Evolutionary conservation across 2,797 vertebrate species (phyloP).

Genomic region (Onychomys leucogaster): DNA sequence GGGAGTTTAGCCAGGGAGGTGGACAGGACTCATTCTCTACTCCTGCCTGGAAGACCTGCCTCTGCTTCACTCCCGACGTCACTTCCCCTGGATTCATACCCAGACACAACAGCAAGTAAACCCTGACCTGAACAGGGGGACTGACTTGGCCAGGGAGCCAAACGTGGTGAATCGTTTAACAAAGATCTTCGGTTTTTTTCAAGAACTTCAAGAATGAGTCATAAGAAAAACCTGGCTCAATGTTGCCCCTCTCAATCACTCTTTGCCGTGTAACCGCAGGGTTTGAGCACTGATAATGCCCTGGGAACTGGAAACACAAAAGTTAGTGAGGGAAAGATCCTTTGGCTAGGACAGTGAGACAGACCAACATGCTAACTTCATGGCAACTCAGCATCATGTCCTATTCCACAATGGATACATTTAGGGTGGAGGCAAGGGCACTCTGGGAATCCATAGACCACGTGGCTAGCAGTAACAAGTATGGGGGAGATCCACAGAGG

Average conservation of each 20-base stretch:
- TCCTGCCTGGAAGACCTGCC: slow-evolving; percentile 23
- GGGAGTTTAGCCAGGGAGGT: background rate
- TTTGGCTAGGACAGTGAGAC: background rate
- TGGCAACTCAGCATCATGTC: fast-evolving
- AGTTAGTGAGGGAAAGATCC: background rate
- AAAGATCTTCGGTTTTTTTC: background rate
- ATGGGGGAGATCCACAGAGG: background rate
- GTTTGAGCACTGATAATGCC: background rate
- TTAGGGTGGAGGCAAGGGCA: background rate
- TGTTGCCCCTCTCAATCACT: background rate
- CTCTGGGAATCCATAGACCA: background rate
- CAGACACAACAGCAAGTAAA: slow-evolving; percentile 41
- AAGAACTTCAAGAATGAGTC: slow-evolving; percentile 24
- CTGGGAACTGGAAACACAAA: background rate
- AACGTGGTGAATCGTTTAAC: slow-evolving; percentile 30
- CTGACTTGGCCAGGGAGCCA: slow-evolving; percentile 25
- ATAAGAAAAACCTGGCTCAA: slow-evolving; percentile 45
- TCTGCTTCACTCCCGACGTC: background rate
- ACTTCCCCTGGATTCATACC: slow-evolving; percentile 1
- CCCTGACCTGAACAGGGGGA: slow-evolving; percentile 7
- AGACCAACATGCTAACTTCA: background rate
- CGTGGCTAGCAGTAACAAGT: background rate
- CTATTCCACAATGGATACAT: background rate
- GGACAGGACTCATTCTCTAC: background rate
- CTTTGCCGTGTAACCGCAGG: background rate